These are phyloP conservation scores for Thalassoma bifasciatum DNA, from an alignment of 2,113 vertebrate genomes.

Conservation along the genomic window DNA sequence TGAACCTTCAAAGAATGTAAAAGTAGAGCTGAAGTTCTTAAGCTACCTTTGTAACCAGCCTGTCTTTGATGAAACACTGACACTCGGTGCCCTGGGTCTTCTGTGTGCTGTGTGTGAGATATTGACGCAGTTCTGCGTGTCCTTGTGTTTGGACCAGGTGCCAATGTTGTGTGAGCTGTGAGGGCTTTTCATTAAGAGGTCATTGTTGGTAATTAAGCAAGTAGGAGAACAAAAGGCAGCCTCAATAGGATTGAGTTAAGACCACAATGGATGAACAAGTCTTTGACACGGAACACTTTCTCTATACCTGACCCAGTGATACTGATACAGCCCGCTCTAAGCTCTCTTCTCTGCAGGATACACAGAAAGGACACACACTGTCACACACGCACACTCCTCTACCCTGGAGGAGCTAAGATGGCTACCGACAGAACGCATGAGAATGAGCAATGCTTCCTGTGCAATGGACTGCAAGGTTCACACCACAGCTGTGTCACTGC, in stretches of 20 bases:
- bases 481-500: conserved; percentile 10
- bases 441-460: conserved; percentile 49
- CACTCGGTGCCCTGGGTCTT: conserved; percentile 38
- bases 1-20: conserved; percentile 65
- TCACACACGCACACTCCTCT: conserved; percentile 45
- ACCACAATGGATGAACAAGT: conserved; percentile 63
- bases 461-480: conserved; percentile 15
- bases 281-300: conserved; percentile 77
- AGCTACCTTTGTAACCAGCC: conserved; percentile 52
- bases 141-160: conserved; percentile 41
- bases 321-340: conserved; percentile 66
- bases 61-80: conserved; percentile 63
- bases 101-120: conserved; percentile 15
- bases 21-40: conserved; percentile 56
- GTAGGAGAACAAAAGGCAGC: conserved; percentile 57
- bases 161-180: conserved; percentile 30
- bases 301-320: conserved; percentile 61
- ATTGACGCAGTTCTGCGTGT: conserved; percentile 29
- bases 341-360: conserved; percentile 30
- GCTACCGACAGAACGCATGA: conserved; percentile 53
- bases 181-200: conserved; percentile 50
- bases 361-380: conserved; percentile 40
- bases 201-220: conserved; percentile 68
- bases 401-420: conserved; percentile 58
- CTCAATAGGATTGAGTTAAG: conserved; percentile 44